phyloP scores from a whole-genome alignment of 2,888 invertebrate species.

The Cantharis rufa region DNA sequence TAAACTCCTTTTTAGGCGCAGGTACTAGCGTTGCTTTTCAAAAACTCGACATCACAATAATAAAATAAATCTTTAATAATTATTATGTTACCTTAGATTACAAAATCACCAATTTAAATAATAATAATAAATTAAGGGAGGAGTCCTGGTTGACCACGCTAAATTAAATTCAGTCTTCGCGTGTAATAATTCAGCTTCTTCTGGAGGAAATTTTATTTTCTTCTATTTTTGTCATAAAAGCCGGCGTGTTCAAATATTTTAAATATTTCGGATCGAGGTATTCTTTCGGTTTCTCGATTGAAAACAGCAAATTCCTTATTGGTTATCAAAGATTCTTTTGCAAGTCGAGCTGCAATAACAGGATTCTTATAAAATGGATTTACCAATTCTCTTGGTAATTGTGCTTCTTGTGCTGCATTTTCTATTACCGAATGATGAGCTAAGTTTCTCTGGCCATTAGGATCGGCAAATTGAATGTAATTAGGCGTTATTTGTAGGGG shows the following conservation, averaged over 20 bases:
- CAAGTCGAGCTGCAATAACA: slow-evolving; percentile 70
- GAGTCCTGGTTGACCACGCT: neutral
- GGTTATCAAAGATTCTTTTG: slow-evolving; percentile 78
- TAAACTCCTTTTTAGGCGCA: neutral
- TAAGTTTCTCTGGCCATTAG: slow-evolving; percentile 38
- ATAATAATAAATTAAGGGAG: neutral
- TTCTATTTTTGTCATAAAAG: slow-evolving; percentile 18
- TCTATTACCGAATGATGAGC: slow-evolving; percentile 74
- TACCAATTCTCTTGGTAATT: slow-evolving; percentile 69
- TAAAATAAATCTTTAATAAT: neutral
- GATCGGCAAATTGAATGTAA: slow-evolving; percentile 17
- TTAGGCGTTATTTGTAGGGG: neutral
- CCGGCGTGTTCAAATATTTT: slow-evolving; percentile 60
- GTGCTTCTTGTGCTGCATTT: slow-evolving; percentile 72
- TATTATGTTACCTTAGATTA: neutral
- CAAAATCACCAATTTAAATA: neutral
- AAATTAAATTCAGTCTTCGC: slow-evolving; percentile 1
- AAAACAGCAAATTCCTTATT: slow-evolving; percentile 78
- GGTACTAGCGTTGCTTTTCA: neutral
- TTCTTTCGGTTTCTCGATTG: slow-evolving; percentile 79
- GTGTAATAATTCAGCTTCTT: neutral
- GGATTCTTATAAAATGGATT: slow-evolving; percentile 82
- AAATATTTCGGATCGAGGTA: slow-evolving; percentile 75
- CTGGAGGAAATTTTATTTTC: neutral
- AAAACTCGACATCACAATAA: neutral